Base-by-base conservation (phyloP, 2,113 vertebrate genomes). In the Oreamnos americanus region DNA sequence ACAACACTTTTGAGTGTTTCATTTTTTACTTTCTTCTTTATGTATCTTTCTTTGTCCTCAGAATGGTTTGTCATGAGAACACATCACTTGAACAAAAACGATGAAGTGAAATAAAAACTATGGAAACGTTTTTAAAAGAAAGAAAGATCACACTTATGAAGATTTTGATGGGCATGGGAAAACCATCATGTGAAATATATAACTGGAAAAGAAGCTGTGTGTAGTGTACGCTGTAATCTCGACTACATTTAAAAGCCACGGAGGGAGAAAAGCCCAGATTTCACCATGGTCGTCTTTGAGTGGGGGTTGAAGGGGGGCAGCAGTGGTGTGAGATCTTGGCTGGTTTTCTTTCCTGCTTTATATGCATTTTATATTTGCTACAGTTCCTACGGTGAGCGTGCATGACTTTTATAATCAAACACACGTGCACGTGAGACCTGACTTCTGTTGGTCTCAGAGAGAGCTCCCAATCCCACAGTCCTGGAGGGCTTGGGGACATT, bases 281-380 rank as follows among this genome's bases (percentile, higher is more conserved):
- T 51, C 28, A 57, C 36, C 25, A 10, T 1, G 43, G 57, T 26
- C 4, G 39, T 67, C 39, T 57, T 39, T 17, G 53, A 28, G 16
- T 5, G 1, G 26, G 2, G 28, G 7, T 3, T 10, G 16, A 17
- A 9, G 2, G 76, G 9, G 26, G 45, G 45, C 1, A 1, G 76
- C 0, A 2, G 76, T 76, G 78, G 16, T 49, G 16, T 26, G 2
- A 30, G 28, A 62, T 28, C 39, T n/a, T 43, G 28, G 60, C 19
- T 26, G 39, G 39, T 25, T 55, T 79, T 47, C 13, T 43, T 85
- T 91, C 16, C 78, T 64, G 30, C 55, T 51, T 76, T 62, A 43
- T 23, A 87, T 25, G 51, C 45, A 15, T 62, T 53, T 53, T 64
- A 45, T 55, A 30, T 21, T 55, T 86, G 36, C 67, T 23, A 49